Evolutionary conservation across 2,888 invertebrate genomes (phyloP), one percentile per base, ranked within the genome.

Genomic region (Lepidochrysops patricia): DNA sequence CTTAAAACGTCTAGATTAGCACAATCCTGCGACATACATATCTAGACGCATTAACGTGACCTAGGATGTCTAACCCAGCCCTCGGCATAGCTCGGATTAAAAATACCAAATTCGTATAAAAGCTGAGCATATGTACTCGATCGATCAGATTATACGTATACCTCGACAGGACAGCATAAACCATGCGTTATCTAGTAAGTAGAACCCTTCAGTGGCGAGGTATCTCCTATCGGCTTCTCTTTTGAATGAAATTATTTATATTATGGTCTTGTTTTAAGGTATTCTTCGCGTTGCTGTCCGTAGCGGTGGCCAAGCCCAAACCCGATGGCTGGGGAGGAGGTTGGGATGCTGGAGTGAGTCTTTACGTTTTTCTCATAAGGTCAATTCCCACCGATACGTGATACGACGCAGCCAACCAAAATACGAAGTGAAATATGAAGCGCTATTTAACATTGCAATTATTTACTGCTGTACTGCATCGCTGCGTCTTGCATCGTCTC

Each of bases 131-230:
- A 60, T 69, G 66, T 68, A 62, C 58, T 72, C 70, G 5, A 75
- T 76, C 74, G 73, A 70, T 65, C 80, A 84, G 66, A 81, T 74
- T 65, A 70, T 77, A 78, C 77, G 75, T 77, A 72, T 73, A 68
- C 70, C 68, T 63, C 76, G 68, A 64, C 68, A 67, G 70, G 64
- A 70, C 78, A 69, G 78, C 63, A 67, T 59, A 57, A 74, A 72
- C 71, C 79, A 87, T 87, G 87, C 77, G 76, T 68, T 72, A 71
- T 65, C 69, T 85, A 63, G 87, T 87, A 64, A 87, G 86, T 84
- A 23, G 19, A 29, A 52, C 19, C 15, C 12, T 32, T 27, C 2
- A 49, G 13, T 4, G 19, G 3, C 2, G n/a, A 4, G 7, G n/a
- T 57, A 57, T 54, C 27, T 35, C n/a, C n/a, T n/a, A n/a, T n/a